phyloP scores from a whole-genome alignment of 2,888 invertebrate genomes.

The Andricus quercusramuli region DNA sequence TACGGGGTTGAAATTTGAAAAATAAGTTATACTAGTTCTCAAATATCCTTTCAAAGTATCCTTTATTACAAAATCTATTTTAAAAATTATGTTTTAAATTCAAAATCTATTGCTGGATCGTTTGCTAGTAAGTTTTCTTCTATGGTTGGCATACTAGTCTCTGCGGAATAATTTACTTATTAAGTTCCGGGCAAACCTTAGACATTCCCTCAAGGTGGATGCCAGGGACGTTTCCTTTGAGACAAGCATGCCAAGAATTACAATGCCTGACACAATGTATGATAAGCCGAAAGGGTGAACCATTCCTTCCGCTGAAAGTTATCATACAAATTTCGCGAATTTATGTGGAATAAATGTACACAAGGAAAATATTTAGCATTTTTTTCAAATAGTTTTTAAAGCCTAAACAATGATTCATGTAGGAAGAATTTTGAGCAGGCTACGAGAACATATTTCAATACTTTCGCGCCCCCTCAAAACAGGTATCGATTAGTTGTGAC shows the following conservation, averaged over 20 bases:
- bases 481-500: background rate
- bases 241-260: conserved; percentile 74
- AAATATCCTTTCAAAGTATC: background rate
- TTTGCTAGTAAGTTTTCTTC: conserved; percentile 5
- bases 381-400: background rate
- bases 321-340: conserved; percentile 13
- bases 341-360: background rate
- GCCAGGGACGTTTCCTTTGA: conserved; percentile 77
- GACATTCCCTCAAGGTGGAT: conserved; percentile 73
- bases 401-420: background rate
- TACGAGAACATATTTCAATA: background rate
- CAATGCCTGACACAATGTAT: conserved; percentile 58
- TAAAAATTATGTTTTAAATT: background rate
- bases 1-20: too few species aligned
- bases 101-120: background rate
- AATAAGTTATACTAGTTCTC: background rate
- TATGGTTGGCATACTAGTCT: conserved; percentile 54
- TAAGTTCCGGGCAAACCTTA: conserved; percentile 76
- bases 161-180: conserved; percentile 77
- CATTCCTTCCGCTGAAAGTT: conserved; percentile 24
- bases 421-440: background rate
- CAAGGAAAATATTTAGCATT: conserved; percentile 18
- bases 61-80: background rate
- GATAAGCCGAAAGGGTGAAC: conserved; percentile 45
- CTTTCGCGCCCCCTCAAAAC: background rate